A percentile compares a stretch with the other conserved stretches of the same genome.
Conservation (phyloP, 2,888 invertebrate genomes). For the Perdita meconis region DNA sequence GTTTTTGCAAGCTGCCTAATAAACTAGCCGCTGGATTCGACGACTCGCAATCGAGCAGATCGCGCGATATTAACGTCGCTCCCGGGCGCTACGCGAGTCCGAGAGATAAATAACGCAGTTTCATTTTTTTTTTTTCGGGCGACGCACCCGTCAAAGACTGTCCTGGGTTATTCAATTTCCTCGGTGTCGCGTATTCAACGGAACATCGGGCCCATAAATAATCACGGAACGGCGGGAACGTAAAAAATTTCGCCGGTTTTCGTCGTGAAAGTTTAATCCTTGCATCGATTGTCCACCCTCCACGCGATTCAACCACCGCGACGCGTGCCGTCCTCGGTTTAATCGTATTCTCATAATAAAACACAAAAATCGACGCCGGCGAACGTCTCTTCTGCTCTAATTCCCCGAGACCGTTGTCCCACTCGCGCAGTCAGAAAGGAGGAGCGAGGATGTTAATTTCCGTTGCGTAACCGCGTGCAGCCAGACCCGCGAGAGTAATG, state of each 20-base stretch:
- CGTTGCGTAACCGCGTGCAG: neutral
- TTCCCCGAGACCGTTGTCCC: neutral
- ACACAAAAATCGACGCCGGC: slow-evolving; percentile 38
- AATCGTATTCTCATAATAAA: slow-evolving; percentile 39
- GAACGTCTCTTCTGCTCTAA: slow-evolving; percentile 13
- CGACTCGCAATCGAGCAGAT: neutral
- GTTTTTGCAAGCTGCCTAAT: no score
- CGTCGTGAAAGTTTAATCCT: slow-evolving; percentile 60
- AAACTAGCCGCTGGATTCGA: neutral
- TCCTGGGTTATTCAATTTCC: slow-evolving; percentile 58
- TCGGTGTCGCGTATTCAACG: slow-evolving; percentile 32
- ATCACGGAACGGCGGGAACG: slow-evolving; percentile 45
- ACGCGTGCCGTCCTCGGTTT: slow-evolving; percentile 22
- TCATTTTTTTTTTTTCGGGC: slow-evolving; percentile 4
- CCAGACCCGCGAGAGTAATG: slow-evolving; percentile 17
- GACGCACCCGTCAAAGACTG: slow-evolving; percentile 29
- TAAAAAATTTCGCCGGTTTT: slow-evolving; percentile 51
- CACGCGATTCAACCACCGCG: slow-evolving; percentile 1
- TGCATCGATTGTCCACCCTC: slow-evolving; percentile 30
- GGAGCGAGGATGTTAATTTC: neutral
- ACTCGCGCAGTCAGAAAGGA: neutral
- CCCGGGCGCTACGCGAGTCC: neutral
- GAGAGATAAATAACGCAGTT: neutral
- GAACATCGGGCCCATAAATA: slow-evolving; percentile 57
- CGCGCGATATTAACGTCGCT: neutral